A percentile compares a stretch with the other conserved stretches of the same genome.
Conservation (phyloP, 2,888 invertebrate species). For the Mallateleia sp. region DNA sequence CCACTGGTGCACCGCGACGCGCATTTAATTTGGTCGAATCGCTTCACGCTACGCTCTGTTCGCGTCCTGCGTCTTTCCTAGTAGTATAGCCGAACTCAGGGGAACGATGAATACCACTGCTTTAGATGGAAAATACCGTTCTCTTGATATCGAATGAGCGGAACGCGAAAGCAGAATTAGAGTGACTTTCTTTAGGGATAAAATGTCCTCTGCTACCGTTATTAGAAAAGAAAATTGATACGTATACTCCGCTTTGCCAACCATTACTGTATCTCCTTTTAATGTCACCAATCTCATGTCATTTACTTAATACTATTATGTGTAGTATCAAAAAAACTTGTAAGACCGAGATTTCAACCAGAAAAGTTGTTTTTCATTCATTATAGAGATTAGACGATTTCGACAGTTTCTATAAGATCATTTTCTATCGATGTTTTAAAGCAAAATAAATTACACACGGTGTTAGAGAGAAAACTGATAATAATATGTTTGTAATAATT, state of each 20-base stretch:
- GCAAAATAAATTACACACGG: too few species aligned
- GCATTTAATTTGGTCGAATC: slow-evolving; percentile 85
- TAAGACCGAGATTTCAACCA: slow-evolving; percentile 25
- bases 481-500: too few species aligned
- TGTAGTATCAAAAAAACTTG: background rate
- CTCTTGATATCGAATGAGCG: slow-evolving; percentile 76
- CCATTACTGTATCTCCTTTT: slow-evolving; percentile 52
- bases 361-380: slow-evolving; percentile 48
- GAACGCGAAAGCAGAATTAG: slow-evolving; percentile 75
- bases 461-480: too few species aligned
- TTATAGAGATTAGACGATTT: slow-evolving; percentile 17
- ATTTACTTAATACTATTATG: slow-evolving; percentile 10
- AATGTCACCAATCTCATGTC: slow-evolving; percentile 44
- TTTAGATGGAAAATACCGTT: slow-evolving; percentile 76
- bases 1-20: slow-evolving; percentile 74
- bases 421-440: too few species aligned
- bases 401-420: slow-evolving; percentile 1
- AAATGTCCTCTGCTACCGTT: slow-evolving; percentile 56
- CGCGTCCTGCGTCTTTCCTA: slow-evolving; percentile 73
- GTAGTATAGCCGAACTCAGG: slow-evolving; percentile 73
- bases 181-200: slow-evolving; percentile 69
- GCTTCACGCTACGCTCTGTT: slow-evolving; percentile 82
- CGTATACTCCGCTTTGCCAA: slow-evolving; percentile 48
- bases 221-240: slow-evolving; percentile 69
- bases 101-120: slow-evolving; percentile 77